Conservation (phyloP, 2,797 vertebrate species). For the Crenuchus spilurus region DNA sequence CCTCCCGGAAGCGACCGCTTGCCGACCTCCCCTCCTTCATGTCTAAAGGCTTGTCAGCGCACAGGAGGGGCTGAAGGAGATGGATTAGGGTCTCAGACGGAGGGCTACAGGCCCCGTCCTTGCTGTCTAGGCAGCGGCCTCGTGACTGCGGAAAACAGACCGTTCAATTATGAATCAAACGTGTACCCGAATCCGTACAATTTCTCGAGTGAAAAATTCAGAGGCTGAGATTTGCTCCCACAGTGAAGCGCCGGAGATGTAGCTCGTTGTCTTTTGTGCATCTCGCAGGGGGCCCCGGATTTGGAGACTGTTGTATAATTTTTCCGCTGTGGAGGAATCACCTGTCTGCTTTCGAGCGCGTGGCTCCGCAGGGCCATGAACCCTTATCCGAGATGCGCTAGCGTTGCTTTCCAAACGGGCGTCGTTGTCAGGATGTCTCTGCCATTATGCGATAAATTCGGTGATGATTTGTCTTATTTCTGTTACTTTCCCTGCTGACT, state of each 20-base stretch:
- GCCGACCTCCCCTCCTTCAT: slow-evolving; percentile 44
- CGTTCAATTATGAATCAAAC: slow-evolving; percentile 59
- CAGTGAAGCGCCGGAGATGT: slow-evolving; percentile 40
- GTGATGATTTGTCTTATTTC: slow-evolving; percentile 23
- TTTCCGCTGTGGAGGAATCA: slow-evolving; percentile 20
- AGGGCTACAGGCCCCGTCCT: not conserved
- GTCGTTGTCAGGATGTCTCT: not conserved
- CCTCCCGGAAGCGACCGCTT: slow-evolving; percentile 44
- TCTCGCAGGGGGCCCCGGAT: slow-evolving; percentile 52
- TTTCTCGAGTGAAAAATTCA: slow-evolving; percentile 42
- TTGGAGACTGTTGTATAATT: slow-evolving; percentile 46
- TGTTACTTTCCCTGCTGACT: slow-evolving; percentile 50
- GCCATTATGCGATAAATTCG: not conserved
- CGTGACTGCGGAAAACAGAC: slow-evolving; percentile 53
- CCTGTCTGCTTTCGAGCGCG: slow-evolving; percentile 1
- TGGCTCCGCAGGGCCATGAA: not conserved
- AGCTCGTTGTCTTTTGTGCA: not conserved
- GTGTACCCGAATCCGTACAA: slow-evolving; percentile 42
- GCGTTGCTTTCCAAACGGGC: not conserved
- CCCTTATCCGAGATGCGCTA: not conserved
- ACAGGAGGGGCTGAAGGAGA: slow-evolving; percentile 39
- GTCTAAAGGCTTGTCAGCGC: slow-evolving; percentile 52
- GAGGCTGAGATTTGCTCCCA: slow-evolving; percentile 2
- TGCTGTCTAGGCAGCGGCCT: slow-evolving; percentile 8
- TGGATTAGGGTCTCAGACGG: slow-evolving; percentile 26